Evolutionary conservation across 2,113 vertebrate genomes (phyloP).

Genomic region (Nothoprocta perdicaria): DNA sequence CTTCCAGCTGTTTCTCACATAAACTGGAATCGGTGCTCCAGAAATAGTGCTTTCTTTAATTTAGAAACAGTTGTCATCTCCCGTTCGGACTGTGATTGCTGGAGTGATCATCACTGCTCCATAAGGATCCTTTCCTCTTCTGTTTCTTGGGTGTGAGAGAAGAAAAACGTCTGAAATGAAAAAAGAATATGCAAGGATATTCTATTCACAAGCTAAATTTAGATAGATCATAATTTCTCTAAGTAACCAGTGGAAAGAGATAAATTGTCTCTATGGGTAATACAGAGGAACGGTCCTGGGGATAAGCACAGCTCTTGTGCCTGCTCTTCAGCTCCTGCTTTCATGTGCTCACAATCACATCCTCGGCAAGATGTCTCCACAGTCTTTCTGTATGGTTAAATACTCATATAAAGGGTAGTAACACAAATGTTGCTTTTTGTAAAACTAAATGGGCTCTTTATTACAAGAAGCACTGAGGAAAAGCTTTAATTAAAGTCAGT

Average conservation of each 20-base stretch:
- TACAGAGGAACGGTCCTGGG: background rate
- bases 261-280: background rate
- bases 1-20: background rate
- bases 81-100: background rate
- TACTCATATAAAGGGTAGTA: background rate
- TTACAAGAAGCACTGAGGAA: background rate
- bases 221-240: background rate
- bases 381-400: background rate
- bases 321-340: background rate
- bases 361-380: background rate
- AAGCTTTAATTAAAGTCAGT: background rate
- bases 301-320: background rate
- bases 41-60: background rate
- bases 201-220: background rate
- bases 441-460: background rate
- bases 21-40: background rate
- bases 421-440: background rate
- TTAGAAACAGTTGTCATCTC: background rate
- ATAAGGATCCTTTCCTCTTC: background rate
- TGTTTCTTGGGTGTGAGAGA: background rate
- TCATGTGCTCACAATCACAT: rapidly evolving
- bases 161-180: background rate
- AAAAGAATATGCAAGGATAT: background rate
- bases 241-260: background rate
- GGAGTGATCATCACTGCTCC: background rate